Evolutionary conservation across 1,140 invertebrate species (phyloP), one percentile per base, ranked within the genome.

Genomic region (Drosophila takahashii): DNA sequence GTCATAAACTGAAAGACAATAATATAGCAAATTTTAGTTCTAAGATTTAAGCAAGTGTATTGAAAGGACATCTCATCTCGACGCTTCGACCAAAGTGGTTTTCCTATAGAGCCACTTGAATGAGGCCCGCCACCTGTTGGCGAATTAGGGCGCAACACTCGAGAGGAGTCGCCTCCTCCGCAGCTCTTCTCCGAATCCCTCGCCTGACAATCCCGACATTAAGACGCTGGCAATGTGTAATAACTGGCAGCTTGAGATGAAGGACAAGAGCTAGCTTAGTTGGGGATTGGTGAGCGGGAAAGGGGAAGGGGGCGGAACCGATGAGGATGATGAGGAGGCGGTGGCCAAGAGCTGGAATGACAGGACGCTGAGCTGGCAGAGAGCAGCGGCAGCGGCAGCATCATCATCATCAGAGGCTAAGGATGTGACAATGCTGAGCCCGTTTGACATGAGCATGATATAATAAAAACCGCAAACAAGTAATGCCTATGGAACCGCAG

Each of bases 381-480:
- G 29, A 32, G 29, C 29, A 32, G 27, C 27, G 7, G 27, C 27
- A 29, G 65, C 70, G 18, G n/a, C 53, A 45, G 34, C 37, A 56
- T 15, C 32, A 45, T 26, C 60, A 44, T 58, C 60, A 59, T 10
- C 39, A 32, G 53, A 47, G 61, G 39, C 72, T 62, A 81, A 84
- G 74, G 48, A 86, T 78, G 79, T 86, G 81, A 86, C 83, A 86
- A 79, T 60, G 75, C 83, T 86, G 83, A 86, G 83, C 78, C 78
- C 83, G 81, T 87, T 81, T 86, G 83, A 86, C 83, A 86, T 77
- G 73, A 81, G 70, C 61, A 87, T 87, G 85, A 87, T 86, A 87
- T 81, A 86, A 86, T 86, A 86, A 87, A 87, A 87, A 87, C 83
- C 83, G 70, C 83, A 86, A 87, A 85, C 81, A 85, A 85, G 81